Conservation (phyloP, 2,888 invertebrate species). For the Dryococelus australis region DNA sequence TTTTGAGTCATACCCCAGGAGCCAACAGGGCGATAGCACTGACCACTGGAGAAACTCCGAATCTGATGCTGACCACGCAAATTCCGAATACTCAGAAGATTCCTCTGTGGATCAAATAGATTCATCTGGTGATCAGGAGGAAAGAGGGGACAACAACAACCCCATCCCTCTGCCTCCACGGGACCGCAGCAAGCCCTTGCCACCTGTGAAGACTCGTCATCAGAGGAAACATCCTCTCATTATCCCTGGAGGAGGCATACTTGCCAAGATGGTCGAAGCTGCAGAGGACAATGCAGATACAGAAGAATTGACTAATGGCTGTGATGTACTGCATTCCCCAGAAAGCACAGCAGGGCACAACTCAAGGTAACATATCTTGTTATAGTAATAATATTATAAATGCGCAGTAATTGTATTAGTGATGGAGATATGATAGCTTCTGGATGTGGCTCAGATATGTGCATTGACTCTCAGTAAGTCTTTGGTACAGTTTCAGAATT, state of each 20-base stretch:
- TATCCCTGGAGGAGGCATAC: constrained; percentile 64
- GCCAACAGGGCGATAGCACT: not conserved
- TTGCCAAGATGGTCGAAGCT: constrained; percentile 44
- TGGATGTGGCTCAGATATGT: not conserved
- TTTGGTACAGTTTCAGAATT: no score
- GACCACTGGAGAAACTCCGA: not conserved
- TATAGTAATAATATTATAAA: no score
- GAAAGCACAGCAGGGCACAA: not conserved
- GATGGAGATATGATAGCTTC: not conserved
- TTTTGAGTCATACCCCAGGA: not conserved
- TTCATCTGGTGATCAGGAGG: not conserved
- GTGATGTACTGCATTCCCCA: not conserved
- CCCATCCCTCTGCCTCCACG: constrained; percentile 82
- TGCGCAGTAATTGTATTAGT: no score
- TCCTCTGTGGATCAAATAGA: not conserved
- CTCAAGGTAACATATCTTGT: not conserved
- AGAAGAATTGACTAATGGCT: constrained; percentile 24
- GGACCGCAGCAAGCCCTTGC: constrained; percentile 71
- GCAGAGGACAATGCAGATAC: constrained; percentile 4
- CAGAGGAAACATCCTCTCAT: constrained; percentile 83
- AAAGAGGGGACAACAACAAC: constrained; percentile 58
- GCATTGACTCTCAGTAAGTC: not conserved
- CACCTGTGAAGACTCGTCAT: constrained; percentile 73
- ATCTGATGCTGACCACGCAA: not conserved
- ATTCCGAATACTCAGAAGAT: constrained; percentile 3